Evolutionary conservation across 2,888 invertebrate species (phyloP).

Genomic region (Stenolophus ochropezus): DNA sequence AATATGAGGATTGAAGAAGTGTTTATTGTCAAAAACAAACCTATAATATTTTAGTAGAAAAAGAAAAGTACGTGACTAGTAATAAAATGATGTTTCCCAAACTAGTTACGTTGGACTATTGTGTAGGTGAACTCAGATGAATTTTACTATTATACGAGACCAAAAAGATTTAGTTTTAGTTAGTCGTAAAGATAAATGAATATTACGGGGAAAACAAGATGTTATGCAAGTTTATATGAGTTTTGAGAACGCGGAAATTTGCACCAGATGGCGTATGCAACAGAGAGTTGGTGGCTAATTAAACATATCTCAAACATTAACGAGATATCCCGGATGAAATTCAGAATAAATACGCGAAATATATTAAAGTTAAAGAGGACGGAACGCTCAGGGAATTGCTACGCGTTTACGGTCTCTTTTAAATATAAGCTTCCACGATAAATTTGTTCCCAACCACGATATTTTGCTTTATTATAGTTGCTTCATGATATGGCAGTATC

Average conservation of each 20-base stretch:
- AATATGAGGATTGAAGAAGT: too few species aligned
- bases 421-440: neutral
- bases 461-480: too few species aligned
- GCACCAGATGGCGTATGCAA: neutral
- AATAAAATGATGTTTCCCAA: too few species aligned
- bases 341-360: neutral
- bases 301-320: slow-evolving; percentile 47
- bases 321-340: neutral
- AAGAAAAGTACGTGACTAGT: too few species aligned
- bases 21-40: too few species aligned
- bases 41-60: too few species aligned
- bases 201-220: slow-evolving; percentile 4
- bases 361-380: neutral
- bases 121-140: neutral
- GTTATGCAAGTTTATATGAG: slow-evolving; percentile 22
- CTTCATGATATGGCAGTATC: too few species aligned
- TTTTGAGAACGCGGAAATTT: neutral
- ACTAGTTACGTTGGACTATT: too few species aligned
- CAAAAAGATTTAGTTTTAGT: neutral
- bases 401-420: neutral
- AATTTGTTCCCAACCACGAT: too few species aligned
- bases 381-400: neutral
- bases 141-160: neutral
- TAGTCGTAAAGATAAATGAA: slow-evolving; percentile 25
- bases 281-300: slow-evolving; percentile 34